Evolutionary conservation across 2,888 invertebrate species (phyloP).

Genomic region (Siphonodentalium dalli): DNA sequence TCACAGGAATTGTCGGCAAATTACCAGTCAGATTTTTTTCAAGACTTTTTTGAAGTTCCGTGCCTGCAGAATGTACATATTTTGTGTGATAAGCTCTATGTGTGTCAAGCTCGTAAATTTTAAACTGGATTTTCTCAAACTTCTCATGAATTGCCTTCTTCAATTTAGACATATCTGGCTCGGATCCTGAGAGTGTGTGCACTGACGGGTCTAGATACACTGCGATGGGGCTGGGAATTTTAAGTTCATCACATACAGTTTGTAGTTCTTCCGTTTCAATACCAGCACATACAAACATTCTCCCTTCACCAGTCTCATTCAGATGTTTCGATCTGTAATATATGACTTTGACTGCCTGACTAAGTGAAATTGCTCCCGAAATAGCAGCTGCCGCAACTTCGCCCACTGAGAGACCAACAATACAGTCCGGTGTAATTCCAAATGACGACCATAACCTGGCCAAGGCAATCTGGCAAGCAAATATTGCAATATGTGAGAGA

Average conservation of each 20-base stretch:
- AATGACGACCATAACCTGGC: constrained; percentile 31
- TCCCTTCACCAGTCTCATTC: constrained; percentile 35
- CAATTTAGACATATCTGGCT: constrained; percentile 22
- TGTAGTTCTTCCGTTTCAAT: constrained; percentile 26
- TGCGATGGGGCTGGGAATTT: constrained; percentile 22
- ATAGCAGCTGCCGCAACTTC: constrained; percentile 44
- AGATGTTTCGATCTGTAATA: constrained; percentile 36
- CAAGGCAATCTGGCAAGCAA: constrained; percentile 41
- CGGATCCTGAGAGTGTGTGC: constrained; percentile 36
- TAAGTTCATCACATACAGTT: constrained; percentile 11
- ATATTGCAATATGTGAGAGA: constrained; percentile 39
- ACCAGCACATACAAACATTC: constrained; percentile 37
- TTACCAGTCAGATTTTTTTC: constrained; percentile 5
- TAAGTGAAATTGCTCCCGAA: constrained; percentile 30
- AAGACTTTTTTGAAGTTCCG: no score
- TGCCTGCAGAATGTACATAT: no score
- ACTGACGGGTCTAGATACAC: constrained; percentile 32
- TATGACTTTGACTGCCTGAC: constrained; percentile 41
- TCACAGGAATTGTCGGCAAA: constrained; percentile 16
- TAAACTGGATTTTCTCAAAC: no score
- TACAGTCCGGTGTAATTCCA: constrained; percentile 33
- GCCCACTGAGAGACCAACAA: constrained; percentile 49
- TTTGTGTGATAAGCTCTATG: no score
- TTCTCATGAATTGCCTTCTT: constrained; percentile 15
- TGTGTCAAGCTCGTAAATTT: no score